Evolutionary conservation across 2,113 vertebrate species (phyloP).

Genomic region (Synodontis membranacea): DNA sequence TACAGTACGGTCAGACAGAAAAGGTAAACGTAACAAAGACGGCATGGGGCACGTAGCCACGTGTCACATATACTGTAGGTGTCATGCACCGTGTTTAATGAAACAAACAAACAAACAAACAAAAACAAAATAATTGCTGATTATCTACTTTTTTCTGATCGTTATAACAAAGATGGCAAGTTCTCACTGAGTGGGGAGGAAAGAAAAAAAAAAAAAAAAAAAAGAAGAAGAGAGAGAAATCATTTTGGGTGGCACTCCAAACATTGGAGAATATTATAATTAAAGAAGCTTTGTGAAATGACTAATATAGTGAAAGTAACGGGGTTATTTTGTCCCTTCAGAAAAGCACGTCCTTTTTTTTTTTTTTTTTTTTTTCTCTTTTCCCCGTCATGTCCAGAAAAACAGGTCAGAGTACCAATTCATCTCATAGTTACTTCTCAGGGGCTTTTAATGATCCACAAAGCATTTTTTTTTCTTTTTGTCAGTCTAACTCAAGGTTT

Average conservation of each 20-base stretch:
- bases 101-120: too few relatives aligned
- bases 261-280: conserved; percentile 57
- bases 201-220: background rate
- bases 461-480: background rate
- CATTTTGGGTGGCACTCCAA: conserved; percentile 66
- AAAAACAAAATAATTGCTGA: background rate
- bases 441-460: background rate
- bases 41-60: conserved; percentile 44
- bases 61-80: conserved; percentile 44
- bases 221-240: too few relatives aligned
- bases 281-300: conserved; percentile 53
- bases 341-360: background rate
- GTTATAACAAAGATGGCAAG: conserved; percentile 37
- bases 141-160: conserved; percentile 5
- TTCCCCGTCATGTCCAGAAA: background rate
- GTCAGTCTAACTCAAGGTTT: conserved; percentile 2
- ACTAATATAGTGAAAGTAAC: background rate
- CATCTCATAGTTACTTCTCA: background rate
- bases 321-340: background rate
- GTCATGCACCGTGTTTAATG: conserved; percentile 46
- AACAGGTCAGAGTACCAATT: conserved; percentile 9
- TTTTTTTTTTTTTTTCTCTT: background rate
- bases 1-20: conserved; percentile 43
- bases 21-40: conserved; percentile 59
- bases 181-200: background rate